Percentiles rank a stretch among this genome's conserved stretches.
Evolutionary conservation across 2,797 vertebrate genomes (phyloP).

Genomic region (Acrossocheilus wenchowensis): DNA sequence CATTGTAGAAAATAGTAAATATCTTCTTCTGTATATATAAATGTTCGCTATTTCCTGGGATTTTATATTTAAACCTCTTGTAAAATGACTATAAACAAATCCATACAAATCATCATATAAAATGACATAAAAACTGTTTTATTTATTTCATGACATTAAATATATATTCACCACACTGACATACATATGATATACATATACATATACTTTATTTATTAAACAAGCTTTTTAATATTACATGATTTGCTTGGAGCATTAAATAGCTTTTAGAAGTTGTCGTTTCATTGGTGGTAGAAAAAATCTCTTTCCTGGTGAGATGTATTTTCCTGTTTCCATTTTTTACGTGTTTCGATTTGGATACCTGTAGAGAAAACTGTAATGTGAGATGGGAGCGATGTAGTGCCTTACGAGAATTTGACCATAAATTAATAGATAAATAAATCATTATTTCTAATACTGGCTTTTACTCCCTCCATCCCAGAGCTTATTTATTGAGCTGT

Average conservation of each 20-base stretch:
- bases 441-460: neutral
- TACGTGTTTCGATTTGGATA: neutral
- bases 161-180: too few relatives aligned
- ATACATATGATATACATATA: neutral
- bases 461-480: constrained; percentile 7
- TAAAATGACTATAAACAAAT: too few relatives aligned
- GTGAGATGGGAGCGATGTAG: neutral
- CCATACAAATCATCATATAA: too few relatives aligned
- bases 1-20: too few relatives aligned
- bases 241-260: neutral
- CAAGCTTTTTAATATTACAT: neutral
- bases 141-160: neutral
- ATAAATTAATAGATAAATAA: constrained; percentile 1
- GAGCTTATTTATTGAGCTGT: constrained; percentile 6
- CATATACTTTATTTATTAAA: neutral
- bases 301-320: neutral
- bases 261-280: too few relatives aligned
- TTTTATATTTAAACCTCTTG: too few relatives aligned
- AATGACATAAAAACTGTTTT: too few relatives aligned
- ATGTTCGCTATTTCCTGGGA: too few relatives aligned
- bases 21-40: too few relatives aligned
- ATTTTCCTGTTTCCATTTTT: neutral
- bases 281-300: neutral
- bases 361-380: neutral
- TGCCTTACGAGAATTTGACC: neutral